Evolutionary conservation across 2,797 vertebrate genomes (phyloP).

Genomic region (Amblyraja radiata): DNA sequence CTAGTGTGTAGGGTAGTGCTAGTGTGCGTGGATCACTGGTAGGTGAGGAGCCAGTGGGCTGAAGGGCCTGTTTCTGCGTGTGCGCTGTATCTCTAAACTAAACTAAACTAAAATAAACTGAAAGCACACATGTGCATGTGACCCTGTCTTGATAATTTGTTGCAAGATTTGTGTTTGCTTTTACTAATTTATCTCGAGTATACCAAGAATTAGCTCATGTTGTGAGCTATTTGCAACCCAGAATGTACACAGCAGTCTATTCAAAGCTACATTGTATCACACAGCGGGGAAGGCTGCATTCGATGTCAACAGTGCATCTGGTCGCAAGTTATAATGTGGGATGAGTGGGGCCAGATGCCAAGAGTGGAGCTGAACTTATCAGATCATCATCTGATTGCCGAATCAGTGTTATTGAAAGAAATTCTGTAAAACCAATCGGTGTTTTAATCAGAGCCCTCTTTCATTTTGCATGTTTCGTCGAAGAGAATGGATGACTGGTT

Average conservation of each 20-base stretch:
- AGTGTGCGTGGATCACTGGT: no score
- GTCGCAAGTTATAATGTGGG: not conserved
- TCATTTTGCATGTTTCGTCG: not conserved
- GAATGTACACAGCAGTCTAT: not conserved
- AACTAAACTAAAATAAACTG: no score
- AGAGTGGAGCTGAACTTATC: not conserved
- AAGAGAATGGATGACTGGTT: not conserved
- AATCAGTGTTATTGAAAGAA: not conserved
- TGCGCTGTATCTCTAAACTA: no score
- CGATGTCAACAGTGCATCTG: not conserved
- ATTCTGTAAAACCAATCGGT: not conserved
- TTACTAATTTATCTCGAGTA: no score
- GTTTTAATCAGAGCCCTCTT: not conserved
- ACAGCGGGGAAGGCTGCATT: not conserved
- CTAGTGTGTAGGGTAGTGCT: no score
- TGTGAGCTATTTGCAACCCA: not conserved
- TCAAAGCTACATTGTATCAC: not conserved
- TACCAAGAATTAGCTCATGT: not conserved
- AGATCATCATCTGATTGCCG: not conserved
- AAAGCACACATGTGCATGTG: no score
- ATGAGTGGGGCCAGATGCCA: not conserved
- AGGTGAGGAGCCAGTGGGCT: no score
- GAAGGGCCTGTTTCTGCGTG: no score
- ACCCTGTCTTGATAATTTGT: no score
- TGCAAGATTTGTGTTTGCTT: no score